Evolutionary conservation across 2,113 vertebrate genomes (phyloP).

Genomic region (Brachyistius frenatus): DNA sequence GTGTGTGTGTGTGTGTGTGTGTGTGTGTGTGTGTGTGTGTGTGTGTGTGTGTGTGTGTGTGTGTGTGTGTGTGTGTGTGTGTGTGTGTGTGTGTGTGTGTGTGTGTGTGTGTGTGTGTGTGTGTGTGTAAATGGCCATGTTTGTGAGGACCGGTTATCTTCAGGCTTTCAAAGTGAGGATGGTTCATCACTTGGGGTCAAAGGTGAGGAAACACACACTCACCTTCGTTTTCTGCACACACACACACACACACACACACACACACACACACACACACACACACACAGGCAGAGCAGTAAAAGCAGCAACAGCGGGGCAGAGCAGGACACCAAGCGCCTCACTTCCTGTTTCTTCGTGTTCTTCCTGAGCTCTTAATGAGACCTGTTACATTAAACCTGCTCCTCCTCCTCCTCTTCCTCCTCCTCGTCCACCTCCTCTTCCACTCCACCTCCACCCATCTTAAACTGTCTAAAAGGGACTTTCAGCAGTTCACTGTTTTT

Average conservation of each 20-base stretch:
- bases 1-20: conserved; percentile 2
- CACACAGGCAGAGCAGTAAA: conserved; percentile 68
- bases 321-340: conserved; percentile 52
- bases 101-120: conserved; percentile 6
- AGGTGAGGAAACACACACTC: neutral
- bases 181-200: neutral
- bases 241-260: conserved; percentile 2
- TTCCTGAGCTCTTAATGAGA: conserved; percentile 66
- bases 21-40: conserved; percentile 10
- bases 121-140: conserved; percentile 1
- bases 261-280: conserved; percentile 7
- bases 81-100: conserved; percentile 2
- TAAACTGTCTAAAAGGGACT: too few relatives aligned
- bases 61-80: conserved; percentile 11
- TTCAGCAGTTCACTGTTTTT: too few relatives aligned
- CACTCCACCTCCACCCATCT: neutral
- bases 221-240: neutral
- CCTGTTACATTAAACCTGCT: conserved; percentile 57
- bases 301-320: conserved; percentile 49
- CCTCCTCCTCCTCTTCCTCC: conserved; percentile 20
- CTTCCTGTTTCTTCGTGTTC: conserved; percentile 66
- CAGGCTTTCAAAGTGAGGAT: neutral
- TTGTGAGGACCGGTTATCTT: conserved; percentile 5
- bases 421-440: conserved; percentile 1
- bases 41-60: neutral